Evolutionary conservation across 2,797 vertebrate genomes (phyloP), one percentile per base, ranked within the genome.

Genomic region (Aphelocoma californica): DNA sequence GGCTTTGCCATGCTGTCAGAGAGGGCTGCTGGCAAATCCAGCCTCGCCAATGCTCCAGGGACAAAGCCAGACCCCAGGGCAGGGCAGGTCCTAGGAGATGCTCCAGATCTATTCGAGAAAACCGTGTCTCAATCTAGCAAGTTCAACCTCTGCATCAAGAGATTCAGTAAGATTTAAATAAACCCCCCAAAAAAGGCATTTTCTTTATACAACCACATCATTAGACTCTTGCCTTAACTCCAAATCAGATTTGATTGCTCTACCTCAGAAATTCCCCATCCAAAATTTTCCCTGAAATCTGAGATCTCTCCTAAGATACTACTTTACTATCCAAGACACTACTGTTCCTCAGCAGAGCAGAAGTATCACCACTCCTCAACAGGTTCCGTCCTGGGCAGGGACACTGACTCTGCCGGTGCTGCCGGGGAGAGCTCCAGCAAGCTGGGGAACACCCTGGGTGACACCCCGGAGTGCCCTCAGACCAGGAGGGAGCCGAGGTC

Each of bases 241-340:
- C n/a, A 81, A 32, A 62, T 31, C 58, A 65, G 88, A 87, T 21
- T 67, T 14, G 18, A 64, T 24, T 29, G 58, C 89, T 66, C 65
- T 54, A 83, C 92, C 86, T 83, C 54, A 93, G 75, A 91, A 93
- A 97, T 73, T 86, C 44, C 73, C 84, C 56, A 8, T 60, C 81
- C 91, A 87, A 95, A 95, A 89, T 74, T 50, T 62, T 73, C 92
- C 89, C 94, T 94, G 93, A 90, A 92, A 95, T 70, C 88, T 36
- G 38, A 95, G 92, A 77, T 91, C 60, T 92, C 82, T 96, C 94
- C 93, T 84, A 94, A 53, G 81, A 85, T 62, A 26, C 95, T 90
- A 92, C 93, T 97, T 95, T 79, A 82, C 91, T 93, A 93, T 86
- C 71, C 78, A 23, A 95, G 94, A 70, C 67, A 97, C 93, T 40